Percentiles rank a stretch among this genome's conserved stretches.
Evolutionary conservation across 2,888 invertebrate species (phyloP).

Genomic region (Bursaphelenchus okinawaensis): DNA sequence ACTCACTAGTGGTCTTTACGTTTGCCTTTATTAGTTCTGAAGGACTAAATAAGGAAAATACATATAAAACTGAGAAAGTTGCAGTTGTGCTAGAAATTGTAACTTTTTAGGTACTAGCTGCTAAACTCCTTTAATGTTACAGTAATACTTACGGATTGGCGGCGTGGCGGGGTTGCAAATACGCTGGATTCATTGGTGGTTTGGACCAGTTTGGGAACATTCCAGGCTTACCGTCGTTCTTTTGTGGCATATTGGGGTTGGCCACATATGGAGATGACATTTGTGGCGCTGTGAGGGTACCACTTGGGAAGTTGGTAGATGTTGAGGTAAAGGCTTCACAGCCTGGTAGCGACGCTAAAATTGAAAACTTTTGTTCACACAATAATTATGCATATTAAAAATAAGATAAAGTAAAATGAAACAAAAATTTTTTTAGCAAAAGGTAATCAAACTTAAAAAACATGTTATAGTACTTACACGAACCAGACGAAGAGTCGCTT

Average conservation of each 20-base stretch:
- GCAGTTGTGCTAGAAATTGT: no score
- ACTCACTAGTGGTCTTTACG: no score
- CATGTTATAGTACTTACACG: neutral
- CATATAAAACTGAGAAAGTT: no score
- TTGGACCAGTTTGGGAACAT: neutral
- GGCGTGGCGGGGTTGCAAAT: neutral
- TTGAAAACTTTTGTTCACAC: neutral
- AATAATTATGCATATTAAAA: neutral
- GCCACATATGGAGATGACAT: neutral
- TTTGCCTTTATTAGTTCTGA: no score
- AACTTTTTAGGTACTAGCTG: no score
- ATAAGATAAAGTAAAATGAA: no score
- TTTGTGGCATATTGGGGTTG: neutral
- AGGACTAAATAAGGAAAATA: no score
- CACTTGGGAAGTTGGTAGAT: neutral
- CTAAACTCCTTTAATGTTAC: no score
- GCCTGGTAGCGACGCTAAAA: neutral
- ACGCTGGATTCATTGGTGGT: neutral
- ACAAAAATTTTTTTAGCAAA: no score
- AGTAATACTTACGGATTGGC: neutral
- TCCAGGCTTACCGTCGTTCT: neutral
- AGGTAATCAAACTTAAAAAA: no score
- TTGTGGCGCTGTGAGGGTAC: neutral
- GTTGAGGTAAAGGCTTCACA: neutral
- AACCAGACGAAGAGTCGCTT: neutral